Percentiles rank a stretch among this genome's conserved stretches.
Evolutionary conservation across 2,113 vertebrate genomes (phyloP).

Genomic region (Cygnus atratus): DNA sequence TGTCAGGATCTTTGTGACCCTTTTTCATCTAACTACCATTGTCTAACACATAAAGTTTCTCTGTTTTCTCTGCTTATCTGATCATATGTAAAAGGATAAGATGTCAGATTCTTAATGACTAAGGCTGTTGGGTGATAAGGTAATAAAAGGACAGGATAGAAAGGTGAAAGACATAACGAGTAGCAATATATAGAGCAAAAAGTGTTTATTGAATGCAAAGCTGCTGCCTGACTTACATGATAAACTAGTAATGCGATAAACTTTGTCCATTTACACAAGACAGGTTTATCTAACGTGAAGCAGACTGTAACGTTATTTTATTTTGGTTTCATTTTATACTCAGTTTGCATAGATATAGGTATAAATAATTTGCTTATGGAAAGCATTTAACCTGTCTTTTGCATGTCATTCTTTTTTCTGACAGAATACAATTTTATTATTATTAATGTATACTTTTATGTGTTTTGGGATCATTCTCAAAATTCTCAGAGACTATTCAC

Average conservation of each 20-base stretch:
- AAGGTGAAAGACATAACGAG: background rate
- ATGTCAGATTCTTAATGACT: background rate
- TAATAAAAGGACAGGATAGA: background rate
- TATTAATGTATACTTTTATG: background rate
- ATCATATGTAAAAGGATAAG: background rate
- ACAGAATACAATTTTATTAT: background rate
- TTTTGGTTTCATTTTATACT: background rate
- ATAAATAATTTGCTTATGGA: background rate
- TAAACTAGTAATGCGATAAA: background rate
- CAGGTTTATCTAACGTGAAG: background rate
- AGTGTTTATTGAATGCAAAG: background rate
- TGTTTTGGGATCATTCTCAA: background rate
- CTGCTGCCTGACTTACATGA: background rate
- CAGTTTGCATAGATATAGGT: background rate
- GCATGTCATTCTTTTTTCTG: background rate
- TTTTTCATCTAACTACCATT: background rate
- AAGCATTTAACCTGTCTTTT: background rate
- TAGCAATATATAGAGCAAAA: background rate
- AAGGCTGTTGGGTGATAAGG: background rate
- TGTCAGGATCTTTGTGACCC: background rate
- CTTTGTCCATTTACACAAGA: background rate
- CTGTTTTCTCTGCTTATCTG: background rate
- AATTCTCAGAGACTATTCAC: background rate
- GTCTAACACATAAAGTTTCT: background rate
- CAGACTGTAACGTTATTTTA: background rate